Evolutionary conservation across 2,797 vertebrate genomes (phyloP).

Genomic region (Sebastolobus alascanus): DNA sequence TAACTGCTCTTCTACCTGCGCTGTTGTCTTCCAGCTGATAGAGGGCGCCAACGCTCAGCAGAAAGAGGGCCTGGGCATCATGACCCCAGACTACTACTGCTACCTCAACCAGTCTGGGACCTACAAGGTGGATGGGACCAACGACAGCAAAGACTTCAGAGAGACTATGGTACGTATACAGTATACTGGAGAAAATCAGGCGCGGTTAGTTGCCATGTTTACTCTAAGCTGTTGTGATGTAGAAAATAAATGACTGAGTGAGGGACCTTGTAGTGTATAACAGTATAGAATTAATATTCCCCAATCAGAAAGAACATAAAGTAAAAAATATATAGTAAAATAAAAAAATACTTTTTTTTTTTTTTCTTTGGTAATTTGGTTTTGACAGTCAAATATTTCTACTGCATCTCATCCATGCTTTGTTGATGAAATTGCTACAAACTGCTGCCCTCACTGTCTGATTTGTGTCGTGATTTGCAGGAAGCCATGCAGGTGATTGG

Average conservation of each 20-base stretch:
- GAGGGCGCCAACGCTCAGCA: constrained; percentile 91
- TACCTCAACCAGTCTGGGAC: constrained; percentile 97
- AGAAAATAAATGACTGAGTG: not conserved
- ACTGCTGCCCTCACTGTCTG: not conserved
- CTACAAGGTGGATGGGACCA: constrained; percentile 95
- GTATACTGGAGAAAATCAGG: not conserved
- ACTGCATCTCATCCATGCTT: not conserved
- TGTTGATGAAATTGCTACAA: not conserved
- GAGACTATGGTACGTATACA: constrained; percentile 88
- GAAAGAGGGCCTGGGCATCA: constrained; percentile 91
- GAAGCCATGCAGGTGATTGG: constrained; percentile 97
- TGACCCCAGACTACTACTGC: constrained; percentile 94
- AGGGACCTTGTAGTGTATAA: not conserved
- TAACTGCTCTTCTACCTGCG: constrained; percentile 7
- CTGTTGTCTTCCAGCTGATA: constrained; percentile 85
- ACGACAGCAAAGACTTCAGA: constrained; percentile 91
- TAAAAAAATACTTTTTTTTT: not conserved
- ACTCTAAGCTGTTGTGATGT: not conserved
- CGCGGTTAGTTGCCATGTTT: not conserved
- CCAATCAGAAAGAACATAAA: not conserved
- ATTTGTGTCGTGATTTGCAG: constrained; percentile 71
- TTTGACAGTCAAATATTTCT: not conserved
- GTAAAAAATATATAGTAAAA: not conserved
- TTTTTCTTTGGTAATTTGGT: not conserved
- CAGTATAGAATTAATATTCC: not conserved